Conservation (phyloP, 2,797 vertebrate species). For the Natrix natrix region DNA sequence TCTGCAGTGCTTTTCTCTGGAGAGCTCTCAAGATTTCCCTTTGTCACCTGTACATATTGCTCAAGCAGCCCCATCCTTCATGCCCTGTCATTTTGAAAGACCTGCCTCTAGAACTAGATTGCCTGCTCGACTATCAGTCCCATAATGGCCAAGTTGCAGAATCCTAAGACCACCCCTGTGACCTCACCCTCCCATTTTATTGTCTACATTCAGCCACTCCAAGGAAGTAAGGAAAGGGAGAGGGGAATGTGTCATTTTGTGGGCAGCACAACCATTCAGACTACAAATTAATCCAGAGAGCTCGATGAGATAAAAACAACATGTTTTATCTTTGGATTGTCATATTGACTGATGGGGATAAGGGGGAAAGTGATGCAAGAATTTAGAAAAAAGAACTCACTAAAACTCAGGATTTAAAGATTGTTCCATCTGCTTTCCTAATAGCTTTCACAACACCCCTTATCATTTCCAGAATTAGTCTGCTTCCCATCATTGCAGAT, state of each 20-base stretch:
- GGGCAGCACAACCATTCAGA: background rate
- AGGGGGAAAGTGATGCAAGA: constrained; percentile 9
- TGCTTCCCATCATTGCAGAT: background rate
- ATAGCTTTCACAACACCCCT: background rate
- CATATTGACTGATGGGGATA: background rate
- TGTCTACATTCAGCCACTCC: background rate
- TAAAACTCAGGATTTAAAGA: background rate
- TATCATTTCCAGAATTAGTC: background rate
- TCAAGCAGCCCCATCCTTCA: background rate
- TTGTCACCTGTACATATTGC: background rate
- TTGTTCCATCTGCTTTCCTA: background rate
- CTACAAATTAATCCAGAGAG: constrained; percentile 1
- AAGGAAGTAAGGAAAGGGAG: background rate
- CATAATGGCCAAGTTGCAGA: background rate
- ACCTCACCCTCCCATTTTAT: background rate
- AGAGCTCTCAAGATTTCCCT: background rate
- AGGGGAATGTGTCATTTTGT: background rate
- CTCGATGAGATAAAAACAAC: background rate
- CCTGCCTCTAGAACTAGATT: background rate
- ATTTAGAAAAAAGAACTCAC: constrained; percentile 21
- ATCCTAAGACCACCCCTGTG: background rate
- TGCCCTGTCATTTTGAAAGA: background rate
- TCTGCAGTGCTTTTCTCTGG: background rate
- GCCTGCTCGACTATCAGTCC: background rate
- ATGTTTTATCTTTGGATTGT: background rate